A percentile compares a stretch with the other conserved stretches of the same genome.
phyloP scores from a whole-genome alignment of 2,888 invertebrate genomes.

The Nudaria mundana region DNA sequence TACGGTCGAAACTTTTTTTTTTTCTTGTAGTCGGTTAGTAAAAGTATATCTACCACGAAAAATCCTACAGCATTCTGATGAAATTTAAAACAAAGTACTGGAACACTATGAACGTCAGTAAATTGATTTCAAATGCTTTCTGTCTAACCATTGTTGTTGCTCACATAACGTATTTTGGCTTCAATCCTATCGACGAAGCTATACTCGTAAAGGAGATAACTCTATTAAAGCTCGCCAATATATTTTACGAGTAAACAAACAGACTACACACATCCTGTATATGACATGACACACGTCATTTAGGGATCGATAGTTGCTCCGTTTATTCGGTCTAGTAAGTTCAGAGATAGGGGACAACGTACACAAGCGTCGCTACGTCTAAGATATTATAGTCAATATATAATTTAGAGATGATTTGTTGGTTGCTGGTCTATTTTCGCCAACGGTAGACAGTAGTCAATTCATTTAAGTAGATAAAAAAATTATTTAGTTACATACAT shows the following conservation, averaged over 20 bases:
- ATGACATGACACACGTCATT: slow-evolving; percentile 5
- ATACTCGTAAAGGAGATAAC: slow-evolving; percentile 16
- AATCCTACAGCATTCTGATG: neutral
- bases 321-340: slow-evolving; percentile 2
- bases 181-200: slow-evolving; percentile 15
- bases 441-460: neutral
- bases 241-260: slow-evolving; percentile 16
- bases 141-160: neutral
- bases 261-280: slow-evolving; percentile 4
- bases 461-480: too few species aligned
- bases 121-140: slow-evolving; percentile 14
- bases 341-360: neutral
- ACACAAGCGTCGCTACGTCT: neutral
- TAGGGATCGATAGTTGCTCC: slow-evolving; percentile 5
- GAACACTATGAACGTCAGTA: neutral
- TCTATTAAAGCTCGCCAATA: slow-evolving; percentile 16
- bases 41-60: too few species aligned
- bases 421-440: neutral
- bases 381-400: neutral
- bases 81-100: slow-evolving; percentile 5
- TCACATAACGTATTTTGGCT: slow-evolving; percentile 31
- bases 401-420: neutral
- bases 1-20: too few species aligned
- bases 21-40: too few species aligned
- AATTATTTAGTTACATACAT: too few species aligned